Evolutionary conservation across 2,797 vertebrate species (phyloP), one percentile per base, ranked within the genome.

Genomic region (Salarias fasciatus): DNA sequence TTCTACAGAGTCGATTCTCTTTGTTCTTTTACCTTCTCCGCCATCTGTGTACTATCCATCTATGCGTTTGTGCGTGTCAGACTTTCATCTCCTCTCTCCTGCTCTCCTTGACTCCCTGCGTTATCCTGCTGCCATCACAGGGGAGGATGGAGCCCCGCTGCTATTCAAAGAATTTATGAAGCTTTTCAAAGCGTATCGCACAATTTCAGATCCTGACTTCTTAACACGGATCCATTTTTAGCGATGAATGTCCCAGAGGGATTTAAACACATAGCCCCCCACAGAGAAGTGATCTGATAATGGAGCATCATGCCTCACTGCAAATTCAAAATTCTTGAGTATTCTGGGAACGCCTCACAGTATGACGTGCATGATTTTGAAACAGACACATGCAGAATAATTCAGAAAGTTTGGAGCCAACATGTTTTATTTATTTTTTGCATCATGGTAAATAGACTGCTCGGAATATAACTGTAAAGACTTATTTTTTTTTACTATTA

Each of bases 1-100:
- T 48, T n/a, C 48, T 54, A 42, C 59, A 37, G 47, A 53, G 62
- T 77, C 62, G 42, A 31, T 75, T 58, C 38, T 72, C 67, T 75
- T 58, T 61, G 47, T 65, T 72, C 41, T 67, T 33, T 72, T 33
- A 18, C 45, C 56, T 64, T 67, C 59, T 65, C 46, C 31, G 66
- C 70, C 47, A 47, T 70, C 41, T 67, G 59, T 60, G 50, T 48
- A 6, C 9, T 12, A 50, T 56, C 24, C 49, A 47, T 67, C 50
- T 53, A 35, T 40, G 28, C 46, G 13, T 61, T 63, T 64, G 40
- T 61, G 53, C 18, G 18, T 24, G 18, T 62, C 43, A 49, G 48
- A 50, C 11, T 49, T 24, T 52, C 28, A n/a, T 13, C 8, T 24
- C 37, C 29, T 50, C 42, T 60, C 28, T 13, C 56, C 42, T 37